Base-by-base conservation (phyloP, 2,113 vertebrate genomes). In the Balaeniceps rex region DNA sequence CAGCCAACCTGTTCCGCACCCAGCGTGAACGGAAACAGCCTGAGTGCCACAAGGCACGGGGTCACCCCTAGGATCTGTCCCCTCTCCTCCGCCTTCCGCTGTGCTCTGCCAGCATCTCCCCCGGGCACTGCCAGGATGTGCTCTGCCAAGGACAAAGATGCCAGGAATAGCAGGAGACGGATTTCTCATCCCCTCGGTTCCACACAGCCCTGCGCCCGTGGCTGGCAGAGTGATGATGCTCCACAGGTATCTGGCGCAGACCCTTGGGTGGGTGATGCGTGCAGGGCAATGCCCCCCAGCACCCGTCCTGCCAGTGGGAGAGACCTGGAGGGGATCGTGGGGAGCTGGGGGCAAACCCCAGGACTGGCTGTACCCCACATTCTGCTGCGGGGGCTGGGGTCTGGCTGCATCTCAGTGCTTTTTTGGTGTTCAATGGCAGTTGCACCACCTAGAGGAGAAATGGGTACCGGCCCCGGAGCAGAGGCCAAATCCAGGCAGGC, bases 371-470 rank as follows among this genome's bases (percentile, higher is more conserved):
- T 28, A 63, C 64, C 85, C 80, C 84, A 54, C 1, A 11, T 5
- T 52, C 52, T 40, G 78, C 70, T 38, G 75, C 76, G 55, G 68
- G 86, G 42, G 7, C 14, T 49, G 72, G 63, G 83, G n/a, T 33
- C 77, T 71, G 91, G 64, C 74, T 10, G 69, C 55, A 3, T 18
- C 13, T 17, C 11, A 0, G 36, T 5, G 68, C 40, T 33, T 26
- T 44, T 12, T 4, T 15, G 68, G 40, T 91, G 93, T 60, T 47
- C 79, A 65, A 94, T 61, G 90, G 84, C 90, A 79, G 91, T 71
- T 57, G 95, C 96, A 96, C 96, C 96, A 97, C 87, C 96, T 97
- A 96, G 96, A 96, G 97, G 97, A 97, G 83, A 92, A 83, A 80
- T 5, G 12, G 47, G n/a, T 24, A 8, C 15, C 2, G 26, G 55